Conservation (phyloP, 2,888 invertebrate genomes). For the Andrena chrysosceles region DNA sequence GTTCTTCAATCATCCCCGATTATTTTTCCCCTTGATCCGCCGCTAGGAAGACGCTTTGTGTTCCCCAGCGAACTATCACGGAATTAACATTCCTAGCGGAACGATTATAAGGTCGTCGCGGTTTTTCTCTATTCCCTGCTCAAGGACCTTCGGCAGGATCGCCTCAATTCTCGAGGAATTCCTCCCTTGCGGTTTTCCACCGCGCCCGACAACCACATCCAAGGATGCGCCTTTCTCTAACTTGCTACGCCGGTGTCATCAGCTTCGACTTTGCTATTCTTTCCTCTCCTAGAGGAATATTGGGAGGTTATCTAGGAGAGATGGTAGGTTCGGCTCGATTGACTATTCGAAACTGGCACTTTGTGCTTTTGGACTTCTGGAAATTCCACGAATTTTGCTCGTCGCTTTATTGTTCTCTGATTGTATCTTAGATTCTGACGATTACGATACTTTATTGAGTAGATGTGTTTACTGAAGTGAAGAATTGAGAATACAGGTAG, state of each 20-base stretch:
- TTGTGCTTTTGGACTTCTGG: constrained; percentile 1
- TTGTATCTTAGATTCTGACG: too few species aligned
- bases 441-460: too few species aligned
- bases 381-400: neutral
- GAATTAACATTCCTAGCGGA: constrained; percentile 69
- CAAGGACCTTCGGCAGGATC: constrained; percentile 77
- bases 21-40: constrained; percentile 30
- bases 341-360: neutral
- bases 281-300: neutral
- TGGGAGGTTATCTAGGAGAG: constrained; percentile 2
- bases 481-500: too few species aligned
- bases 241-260: constrained; percentile 55
- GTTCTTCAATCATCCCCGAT: constrained; percentile 40
- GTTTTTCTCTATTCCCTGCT: constrained; percentile 78
- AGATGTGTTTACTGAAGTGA: too few species aligned
- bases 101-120: constrained; percentile 73
- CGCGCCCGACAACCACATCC: constrained; percentile 77
- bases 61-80: constrained; percentile 22
- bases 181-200: constrained; percentile 79
- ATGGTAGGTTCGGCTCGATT: neutral
- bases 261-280: neutral
- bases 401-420: too few species aligned
- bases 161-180: constrained; percentile 79
- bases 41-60: neutral
- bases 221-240: constrained; percentile 80